Base-by-base conservation (phyloP, 1,140 invertebrate species). In the Rhizoglyphus robini region DNA sequence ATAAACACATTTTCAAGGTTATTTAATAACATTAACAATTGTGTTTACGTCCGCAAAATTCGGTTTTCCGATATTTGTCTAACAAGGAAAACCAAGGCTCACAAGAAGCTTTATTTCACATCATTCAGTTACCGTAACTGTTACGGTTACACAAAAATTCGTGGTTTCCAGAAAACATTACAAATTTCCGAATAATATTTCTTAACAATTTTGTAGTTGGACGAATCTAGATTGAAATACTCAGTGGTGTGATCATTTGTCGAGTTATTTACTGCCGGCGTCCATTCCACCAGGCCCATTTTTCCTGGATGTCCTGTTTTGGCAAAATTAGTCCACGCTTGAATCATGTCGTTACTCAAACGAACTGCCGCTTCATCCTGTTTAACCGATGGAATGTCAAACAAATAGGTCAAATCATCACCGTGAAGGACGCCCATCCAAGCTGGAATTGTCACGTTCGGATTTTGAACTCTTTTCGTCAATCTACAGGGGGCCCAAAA, bases 331-430 rank as follows among this genome's bases (percentile, higher is more conserved):
- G 46, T 64, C 69, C 70, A 72, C 8, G 68, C 68, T 1, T 68
- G 15, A 2, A 72, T 70, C 20, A 72, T 67, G 27, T 68, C 65
- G 8, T 41, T 41, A 41, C 68, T 70, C 30, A 70, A 64, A 18
- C 59, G 36, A 4, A 47, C 8, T 41, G 18, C 8, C 8, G 66
- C 48, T 2, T 58, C 32, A 3, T 68, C 64, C 27, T 61, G 69
- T 4, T 29, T 30, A n/a, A 27, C 25, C 8, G 18, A 20, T 0
- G 38, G 34, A 29, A 62, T 48, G 15, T 93, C 92, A 75, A 96
- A 96, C 20, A 95, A 82, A 75, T 90, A 97, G 73, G 83, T 88
- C 67, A 97, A 94, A 76, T 97, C 94, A 75, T 96, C 85, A 18
- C 18, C 8, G 8, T n/a, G n/a, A n/a, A n/a, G n/a, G n/a, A n/a